These are phyloP conservation scores for Diarsia rubi DNA, from an alignment of 2,888 invertebrate genomes.

Conservation along the genomic window DNA sequence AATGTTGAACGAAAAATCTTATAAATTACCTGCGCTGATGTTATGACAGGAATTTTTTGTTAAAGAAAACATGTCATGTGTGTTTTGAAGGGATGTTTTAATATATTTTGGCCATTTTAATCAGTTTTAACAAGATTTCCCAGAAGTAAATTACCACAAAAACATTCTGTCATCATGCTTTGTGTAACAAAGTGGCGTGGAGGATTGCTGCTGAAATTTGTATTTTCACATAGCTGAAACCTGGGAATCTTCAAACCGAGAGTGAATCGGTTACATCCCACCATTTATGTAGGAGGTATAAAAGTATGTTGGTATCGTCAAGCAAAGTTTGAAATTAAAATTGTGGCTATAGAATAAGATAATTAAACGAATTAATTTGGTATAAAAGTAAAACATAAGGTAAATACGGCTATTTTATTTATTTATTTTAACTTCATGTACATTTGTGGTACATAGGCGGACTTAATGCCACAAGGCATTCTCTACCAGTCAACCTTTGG, in stretches of 20 bases:
- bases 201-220: background rate
- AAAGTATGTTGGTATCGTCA: background rate
- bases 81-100: slow-evolving; percentile 34
- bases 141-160: background rate
- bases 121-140: background rate
- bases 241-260: background rate
- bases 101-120: slow-evolving; percentile 9
- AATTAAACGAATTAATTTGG: background rate
- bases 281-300: no score
- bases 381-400: background rate
- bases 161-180: no score
- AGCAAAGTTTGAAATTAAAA: background rate
- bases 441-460: no score
- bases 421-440: no score
- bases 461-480: no score
- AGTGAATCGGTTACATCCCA: background rate
- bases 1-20: slow-evolving; percentile 34
- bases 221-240: background rate
- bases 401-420: no score
- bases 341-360: background rate
- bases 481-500: no score
- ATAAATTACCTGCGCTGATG: slow-evolving; percentile 14
- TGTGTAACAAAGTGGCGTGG: background rate
- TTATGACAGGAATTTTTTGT: no score
- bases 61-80: background rate